Conservation (phyloP, 2,888 invertebrate species). For the Empis stercorea region DNA sequence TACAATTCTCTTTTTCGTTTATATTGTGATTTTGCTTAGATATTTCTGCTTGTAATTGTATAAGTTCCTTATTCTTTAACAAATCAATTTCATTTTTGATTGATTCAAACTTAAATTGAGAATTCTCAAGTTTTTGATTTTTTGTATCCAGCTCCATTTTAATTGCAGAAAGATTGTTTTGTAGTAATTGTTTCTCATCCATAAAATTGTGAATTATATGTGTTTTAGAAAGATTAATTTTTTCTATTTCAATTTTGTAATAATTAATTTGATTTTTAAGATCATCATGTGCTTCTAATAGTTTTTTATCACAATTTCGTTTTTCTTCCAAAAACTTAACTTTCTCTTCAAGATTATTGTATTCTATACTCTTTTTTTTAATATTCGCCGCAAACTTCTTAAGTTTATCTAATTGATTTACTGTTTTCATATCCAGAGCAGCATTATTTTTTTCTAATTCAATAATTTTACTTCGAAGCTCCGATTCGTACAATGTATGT, state of each 20-base stretch:
- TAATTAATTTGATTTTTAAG: no score
- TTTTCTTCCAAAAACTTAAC: no score
- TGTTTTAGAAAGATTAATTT: no score
- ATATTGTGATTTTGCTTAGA: slow-evolving; percentile 22
- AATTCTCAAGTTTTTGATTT: slow-evolving; percentile 4
- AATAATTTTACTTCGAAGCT: slow-evolving; percentile 22
- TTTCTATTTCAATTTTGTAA: no score
- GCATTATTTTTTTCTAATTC: slow-evolving; percentile 33
- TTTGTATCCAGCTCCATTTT: slow-evolving; percentile 6
- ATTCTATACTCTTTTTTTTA: slow-evolving; percentile 49
- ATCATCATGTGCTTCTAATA: no score
- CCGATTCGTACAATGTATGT: slow-evolving; percentile 23
- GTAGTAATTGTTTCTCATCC: slow-evolving; percentile 20
- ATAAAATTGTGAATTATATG: slow-evolving; percentile 16
- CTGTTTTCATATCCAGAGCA: slow-evolving; percentile 8
- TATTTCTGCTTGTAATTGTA: not conserved
- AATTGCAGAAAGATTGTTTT: not conserved
- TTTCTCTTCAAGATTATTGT: slow-evolving; percentile 22
- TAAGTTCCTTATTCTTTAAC: slow-evolving; percentile 6
- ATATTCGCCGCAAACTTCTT: slow-evolving; percentile 65
- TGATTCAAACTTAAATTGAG: no score
- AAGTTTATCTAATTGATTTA: slow-evolving; percentile 55
- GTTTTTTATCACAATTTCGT: no score
- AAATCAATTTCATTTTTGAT: no score
- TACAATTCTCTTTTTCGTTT: slow-evolving; percentile 33